Evolutionary conservation across 2,113 vertebrate species (phyloP), one percentile per base, ranked within the genome.

Genomic region (Coreoperca whiteheadi): DNA sequence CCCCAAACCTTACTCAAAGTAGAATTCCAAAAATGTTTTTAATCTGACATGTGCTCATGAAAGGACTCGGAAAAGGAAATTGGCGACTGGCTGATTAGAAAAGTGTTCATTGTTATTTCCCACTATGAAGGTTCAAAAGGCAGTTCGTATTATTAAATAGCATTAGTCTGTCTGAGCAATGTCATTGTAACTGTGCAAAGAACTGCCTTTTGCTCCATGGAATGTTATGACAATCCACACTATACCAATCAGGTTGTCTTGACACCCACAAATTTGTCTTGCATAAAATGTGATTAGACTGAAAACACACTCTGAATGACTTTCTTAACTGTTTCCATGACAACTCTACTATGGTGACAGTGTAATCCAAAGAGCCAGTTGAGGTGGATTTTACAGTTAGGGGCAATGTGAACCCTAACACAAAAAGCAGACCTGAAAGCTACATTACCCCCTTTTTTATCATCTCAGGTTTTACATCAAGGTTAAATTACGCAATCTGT

Each of bases 311-410:
- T 20, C 34, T 57, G 32, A 64, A 72, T 83, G 66, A 83, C 76
- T 81, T 74, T 76, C 28, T 46, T 54, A 82, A 56, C 15, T 20
- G 86, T 86, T 88, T 66, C 78, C 81, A 83, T 84, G 87, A 70
- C 76, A 77, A 87, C 75, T 34, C 46, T 8, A 56, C 67, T 83
- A 66, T 60, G 30, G 50, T 23, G 54, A 61, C 73, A 74, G 39
- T 61, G 41, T 39, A 48, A 83, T 71, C 80, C 32, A 59, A 85
- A 77, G 60, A 77, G 56, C 37, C 9, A 34, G 21, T 10, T 43
- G 41, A 23, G 65, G 37, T 60, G 71, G 18, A 25, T 76, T 74
- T 80, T 68, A 77, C 60, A 67, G 9, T 73, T 59, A n/a, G 53
- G 66, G 63, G 25, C 32, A 59, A 53, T 43, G 43, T 78, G 59